Percentiles rank a stretch among this genome's conserved stretches.
These are phyloP conservation scores for Atherinomorus stipes DNA, from an alignment of 2,113 vertebrate genomes.

Conservation along the genomic window DNA sequence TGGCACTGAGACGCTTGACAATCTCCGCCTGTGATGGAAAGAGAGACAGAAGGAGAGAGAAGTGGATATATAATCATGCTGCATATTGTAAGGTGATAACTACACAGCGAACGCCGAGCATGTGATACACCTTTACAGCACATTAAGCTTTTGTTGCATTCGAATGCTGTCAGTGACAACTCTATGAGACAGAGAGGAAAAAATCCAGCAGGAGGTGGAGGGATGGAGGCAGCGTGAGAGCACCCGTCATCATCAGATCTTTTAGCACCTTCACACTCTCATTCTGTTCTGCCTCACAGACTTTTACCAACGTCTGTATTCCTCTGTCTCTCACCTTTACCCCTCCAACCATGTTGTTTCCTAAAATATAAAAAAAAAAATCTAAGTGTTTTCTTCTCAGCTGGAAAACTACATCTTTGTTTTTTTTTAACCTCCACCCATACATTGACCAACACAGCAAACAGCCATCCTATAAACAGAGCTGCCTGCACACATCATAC, in stretches of 20 bases:
- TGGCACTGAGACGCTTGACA: slow-evolving; percentile 92
- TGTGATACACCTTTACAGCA: slow-evolving; percentile 49
- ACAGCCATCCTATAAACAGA: slow-evolving; percentile 35
- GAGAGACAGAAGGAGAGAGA: slow-evolving; percentile 45
- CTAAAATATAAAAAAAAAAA: slow-evolving; percentile 1
- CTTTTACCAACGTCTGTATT: slow-evolving; percentile 1
- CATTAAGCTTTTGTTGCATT: slow-evolving; percentile 49
- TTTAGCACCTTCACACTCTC: slow-evolving; percentile 58
- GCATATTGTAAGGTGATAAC: slow-evolving; percentile 35
- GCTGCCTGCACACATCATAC: slow-evolving; percentile 27
- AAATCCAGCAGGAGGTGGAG: slow-evolving; percentile 11
- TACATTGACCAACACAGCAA: slow-evolving; percentile 24
- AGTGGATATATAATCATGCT: slow-evolving; percentile 40
- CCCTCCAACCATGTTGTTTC: slow-evolving; percentile 4
- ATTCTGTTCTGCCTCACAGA: slow-evolving; percentile 29
- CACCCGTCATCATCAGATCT: slow-evolving; percentile 49
- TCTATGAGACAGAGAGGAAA: neutral
- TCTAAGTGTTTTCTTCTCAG: slow-evolving; percentile 28
- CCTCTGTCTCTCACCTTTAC: neutral
- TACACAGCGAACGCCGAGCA: slow-evolving; percentile 46
- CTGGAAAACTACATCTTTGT: slow-evolving; percentile 3
- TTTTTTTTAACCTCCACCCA: neutral
- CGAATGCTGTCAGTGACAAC: slow-evolving; percentile 20
- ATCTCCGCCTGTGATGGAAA: slow-evolving; percentile 88
- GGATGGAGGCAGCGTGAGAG: slow-evolving; percentile 25